Conservation (phyloP, 2,797 vertebrate species). For the Syngnathus rostellatus region DNA sequence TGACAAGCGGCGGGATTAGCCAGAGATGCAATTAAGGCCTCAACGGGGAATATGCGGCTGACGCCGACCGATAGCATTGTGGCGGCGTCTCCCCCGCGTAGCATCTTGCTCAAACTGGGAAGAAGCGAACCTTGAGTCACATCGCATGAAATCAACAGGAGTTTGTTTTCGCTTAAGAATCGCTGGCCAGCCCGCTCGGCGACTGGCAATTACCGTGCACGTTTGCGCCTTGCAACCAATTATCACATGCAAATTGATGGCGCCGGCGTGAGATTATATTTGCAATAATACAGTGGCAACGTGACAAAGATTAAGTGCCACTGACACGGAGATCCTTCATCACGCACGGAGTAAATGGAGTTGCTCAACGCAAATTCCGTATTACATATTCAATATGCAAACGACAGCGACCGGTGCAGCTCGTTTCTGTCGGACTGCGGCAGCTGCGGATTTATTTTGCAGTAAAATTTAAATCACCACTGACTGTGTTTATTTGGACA, state of each 20-base stretch:
- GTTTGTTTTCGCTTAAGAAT: conserved; percentile 22
- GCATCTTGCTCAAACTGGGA: conserved; percentile 38
- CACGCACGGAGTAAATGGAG: conserved; percentile 13
- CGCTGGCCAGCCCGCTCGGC: conserved; percentile 23
- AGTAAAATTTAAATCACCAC: neutral
- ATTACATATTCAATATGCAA: conserved; percentile 42
- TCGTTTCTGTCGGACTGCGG: conserved; percentile 20
- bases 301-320: conserved; percentile 40
- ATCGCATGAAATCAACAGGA: conserved; percentile 32
- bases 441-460: conserved; percentile 16
- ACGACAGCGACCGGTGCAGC: conserved; percentile 27
- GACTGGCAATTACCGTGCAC: conserved; percentile 37
- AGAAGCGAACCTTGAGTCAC: conserved; percentile 46
- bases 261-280: conserved; percentile 40
- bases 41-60: conserved; percentile 49
- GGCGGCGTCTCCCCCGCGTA: conserved; percentile 26
- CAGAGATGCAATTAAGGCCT: conserved; percentile 66
- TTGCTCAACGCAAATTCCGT: conserved; percentile 39
- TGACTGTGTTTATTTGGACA: conserved; percentile 8
- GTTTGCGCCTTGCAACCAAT: conserved; percentile 46
- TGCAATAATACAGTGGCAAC: conserved; percentile 36
- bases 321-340: conserved; percentile 32
- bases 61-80: conserved; percentile 50
- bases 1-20: conserved; percentile 58
- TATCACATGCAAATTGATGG: conserved; percentile 61